Conservation (phyloP, 2,797 vertebrate species). For the Peromyscus attwateri region DNA sequence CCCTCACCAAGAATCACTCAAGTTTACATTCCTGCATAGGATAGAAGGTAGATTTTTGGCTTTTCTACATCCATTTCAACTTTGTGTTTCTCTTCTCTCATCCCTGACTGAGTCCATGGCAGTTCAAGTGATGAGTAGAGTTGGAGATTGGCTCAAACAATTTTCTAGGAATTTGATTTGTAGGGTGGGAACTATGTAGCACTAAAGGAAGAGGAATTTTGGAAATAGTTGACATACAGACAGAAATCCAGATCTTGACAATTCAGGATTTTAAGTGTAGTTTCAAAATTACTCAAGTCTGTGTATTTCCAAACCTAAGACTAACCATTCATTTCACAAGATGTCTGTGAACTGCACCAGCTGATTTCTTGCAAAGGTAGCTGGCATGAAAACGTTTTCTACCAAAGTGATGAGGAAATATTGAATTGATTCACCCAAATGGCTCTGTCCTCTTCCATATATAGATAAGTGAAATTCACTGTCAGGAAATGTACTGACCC, state of each 20-base stretch:
- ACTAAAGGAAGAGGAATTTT: slow-evolving; percentile 30
- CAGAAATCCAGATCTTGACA: background rate
- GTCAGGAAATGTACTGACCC: background rate
- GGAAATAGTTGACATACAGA: background rate
- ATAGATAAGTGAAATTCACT: background rate
- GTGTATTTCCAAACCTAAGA: slow-evolving; percentile 50
- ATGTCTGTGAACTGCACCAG: background rate
- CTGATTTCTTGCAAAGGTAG: background rate
- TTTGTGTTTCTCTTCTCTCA: background rate
- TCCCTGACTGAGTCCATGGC: background rate
- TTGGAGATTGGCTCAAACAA: background rate
- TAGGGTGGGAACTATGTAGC: background rate
- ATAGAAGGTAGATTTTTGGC: background rate
- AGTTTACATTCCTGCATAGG: background rate
- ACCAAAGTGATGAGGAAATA: slow-evolving; percentile 17
- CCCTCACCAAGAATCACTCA: background rate
- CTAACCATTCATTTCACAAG: background rate
- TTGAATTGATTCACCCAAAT: slow-evolving; percentile 15
- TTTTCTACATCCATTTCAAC: slow-evolving; percentile 25
- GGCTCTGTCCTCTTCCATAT: background rate
- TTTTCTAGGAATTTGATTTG: slow-evolving; percentile 28
- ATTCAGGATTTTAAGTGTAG: slow-evolving; percentile 17
- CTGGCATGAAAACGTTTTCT: slow-evolving; percentile 30
- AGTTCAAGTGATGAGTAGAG: slow-evolving; percentile 24
- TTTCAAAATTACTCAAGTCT: slow-evolving; percentile 16